phyloP scores from a whole-genome alignment of 1,140 invertebrate genomes.

The Belonocnema kinseyi region DNA sequence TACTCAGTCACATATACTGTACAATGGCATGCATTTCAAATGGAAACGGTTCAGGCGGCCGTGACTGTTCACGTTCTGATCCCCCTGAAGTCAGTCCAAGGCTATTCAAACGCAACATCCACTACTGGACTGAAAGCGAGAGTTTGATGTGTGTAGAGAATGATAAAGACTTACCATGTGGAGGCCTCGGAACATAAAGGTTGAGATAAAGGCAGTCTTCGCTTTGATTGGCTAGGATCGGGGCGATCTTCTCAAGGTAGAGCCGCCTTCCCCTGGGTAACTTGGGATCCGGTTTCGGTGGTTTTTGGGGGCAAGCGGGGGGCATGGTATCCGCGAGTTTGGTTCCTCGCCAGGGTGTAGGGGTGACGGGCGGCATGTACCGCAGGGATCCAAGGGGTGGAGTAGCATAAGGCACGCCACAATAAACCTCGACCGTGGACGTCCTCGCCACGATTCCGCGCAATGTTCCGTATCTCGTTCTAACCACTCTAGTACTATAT shows the following conservation, averaged over 20 bases:
- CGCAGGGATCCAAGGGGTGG: slow-evolving; percentile 85
- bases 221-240: slow-evolving; percentile 90
- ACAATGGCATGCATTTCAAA: too few relatives aligned
- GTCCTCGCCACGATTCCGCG: slow-evolving; percentile 88
- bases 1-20: too few relatives aligned
- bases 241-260: slow-evolving; percentile 87
- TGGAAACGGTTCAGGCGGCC: too few relatives aligned
- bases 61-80: too few relatives aligned
- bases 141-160: not conserved
- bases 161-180: slow-evolving; percentile 78
- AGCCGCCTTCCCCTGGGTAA: slow-evolving; percentile 86
- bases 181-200: slow-evolving; percentile 90
- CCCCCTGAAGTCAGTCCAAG: too few relatives aligned
- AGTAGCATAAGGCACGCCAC: slow-evolving; percentile 95
- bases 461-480: slow-evolving; percentile 91
- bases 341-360: slow-evolving; percentile 89
- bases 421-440: slow-evolving; percentile 92
- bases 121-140: too few relatives aligned
- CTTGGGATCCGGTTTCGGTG: slow-evolving; percentile 85
- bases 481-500: slow-evolving; percentile 86
- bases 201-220: slow-evolving; percentile 99
- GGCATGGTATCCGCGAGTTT: slow-evolving; percentile 88
- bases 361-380: slow-evolving; percentile 96
- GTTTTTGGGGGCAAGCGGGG: slow-evolving; percentile 92
- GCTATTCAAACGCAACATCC: too few relatives aligned